Base-by-base conservation (phyloP, 2,888 invertebrate species). In the Brenthis hecate region DNA sequence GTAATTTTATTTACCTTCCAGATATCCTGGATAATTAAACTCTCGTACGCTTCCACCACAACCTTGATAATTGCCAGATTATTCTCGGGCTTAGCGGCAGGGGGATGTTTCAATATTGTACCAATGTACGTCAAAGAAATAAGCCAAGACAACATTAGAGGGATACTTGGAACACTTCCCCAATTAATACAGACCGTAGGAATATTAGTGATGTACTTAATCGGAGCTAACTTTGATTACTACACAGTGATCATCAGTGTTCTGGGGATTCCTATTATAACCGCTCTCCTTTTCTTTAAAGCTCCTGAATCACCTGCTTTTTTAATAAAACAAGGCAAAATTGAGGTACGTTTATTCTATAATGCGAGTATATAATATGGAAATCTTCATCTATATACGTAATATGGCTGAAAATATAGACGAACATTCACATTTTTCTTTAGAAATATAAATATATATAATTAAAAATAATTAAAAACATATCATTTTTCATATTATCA, bases 291-390 rank as follows among this genome's bases (percentile, higher is more conserved):
- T 19, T 81, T 91, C 77, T 48, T 85, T 6, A 83, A 80, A 69
- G 85, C 86, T 65, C 90, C 91, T 3, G 92, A 91, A 67, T 87
- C 90, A 3, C 91, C 91, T n/a, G 85, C 86, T 0, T 90, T 82
- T 75, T 78, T 89, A 50, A 82, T 91, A 0, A 87, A 88, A 51
- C 79, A 74, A 28, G 61, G 61, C 13, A 53, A 61, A 61, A 61
- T 61, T 16, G 51, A 51, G 51, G 51, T 51, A 51, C 8, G 36
- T 11, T 8, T 8, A 43, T 43, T 11, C 36, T 43, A 43, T 43
- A 8, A 11, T 43, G 36, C 11, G 36, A 43, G 8, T 43, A 11
- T 8, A 11, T 43, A 2, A 43, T 43, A 11, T 11, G 36, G 3
- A 8, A 43, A 11, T 43, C 36, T 11, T 5, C 28, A 8, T 43